These are phyloP conservation scores for Cataglyphis altisquamis DNA, from an alignment of 2,888 invertebrate genomes.

Conservation along the genomic window DNA sequence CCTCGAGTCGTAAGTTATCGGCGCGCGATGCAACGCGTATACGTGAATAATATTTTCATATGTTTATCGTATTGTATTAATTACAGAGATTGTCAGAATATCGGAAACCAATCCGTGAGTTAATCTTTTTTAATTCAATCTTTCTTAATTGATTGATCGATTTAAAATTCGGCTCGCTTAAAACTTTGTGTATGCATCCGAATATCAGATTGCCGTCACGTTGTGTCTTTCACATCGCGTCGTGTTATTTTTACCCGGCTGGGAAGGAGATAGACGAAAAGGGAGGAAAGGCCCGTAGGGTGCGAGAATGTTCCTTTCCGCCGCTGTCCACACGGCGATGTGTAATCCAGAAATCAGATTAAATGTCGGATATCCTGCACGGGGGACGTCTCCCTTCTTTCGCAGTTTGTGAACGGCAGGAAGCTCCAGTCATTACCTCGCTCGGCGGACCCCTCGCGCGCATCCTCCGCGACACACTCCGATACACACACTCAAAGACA, in stretches of 20 bases:
- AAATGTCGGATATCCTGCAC: constrained; percentile 86
- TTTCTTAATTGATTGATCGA: background rate
- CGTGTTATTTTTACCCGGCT: constrained; percentile 60
- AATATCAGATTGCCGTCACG: background rate
- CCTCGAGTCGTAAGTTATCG: constrained; percentile 9
- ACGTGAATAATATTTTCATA: background rate
- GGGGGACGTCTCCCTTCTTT: constrained; percentile 80
- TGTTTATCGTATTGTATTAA: background rate
- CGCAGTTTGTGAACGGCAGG: constrained; percentile 82
- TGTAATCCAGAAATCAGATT: constrained; percentile 86
- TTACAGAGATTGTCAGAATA: background rate
- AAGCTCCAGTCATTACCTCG: constrained; percentile 85
- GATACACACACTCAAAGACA: constrained; percentile 81
- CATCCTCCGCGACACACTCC: constrained; percentile 83
- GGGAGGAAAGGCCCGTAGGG: constrained; percentile 37
- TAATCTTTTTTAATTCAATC: background rate
- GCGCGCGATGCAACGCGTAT: background rate
- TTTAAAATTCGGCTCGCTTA: background rate
- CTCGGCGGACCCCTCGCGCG: constrained; percentile 80
- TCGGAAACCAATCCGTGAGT: background rate
- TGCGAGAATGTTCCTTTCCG: constrained; percentile 75
- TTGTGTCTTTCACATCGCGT: background rate
- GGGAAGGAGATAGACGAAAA: constrained; percentile 45
- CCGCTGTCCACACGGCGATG: constrained; percentile 79
- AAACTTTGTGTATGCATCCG: background rate